These are phyloP conservation scores for Mesaphorura yosii DNA, from an alignment of 1,140 invertebrate species.

Conservation along the genomic window DNA sequence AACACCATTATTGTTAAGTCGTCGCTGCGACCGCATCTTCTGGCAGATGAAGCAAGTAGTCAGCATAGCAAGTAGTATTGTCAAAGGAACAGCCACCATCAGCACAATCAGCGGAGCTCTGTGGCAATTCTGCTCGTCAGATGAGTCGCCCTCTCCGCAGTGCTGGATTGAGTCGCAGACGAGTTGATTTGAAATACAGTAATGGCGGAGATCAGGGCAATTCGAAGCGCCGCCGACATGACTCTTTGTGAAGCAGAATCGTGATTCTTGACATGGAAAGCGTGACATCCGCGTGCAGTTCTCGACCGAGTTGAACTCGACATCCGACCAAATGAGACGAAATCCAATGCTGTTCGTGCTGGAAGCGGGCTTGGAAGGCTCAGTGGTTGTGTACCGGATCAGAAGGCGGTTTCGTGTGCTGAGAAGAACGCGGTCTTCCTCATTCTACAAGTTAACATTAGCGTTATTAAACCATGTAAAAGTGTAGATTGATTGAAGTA, in stretches of 20 bases:
- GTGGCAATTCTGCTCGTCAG: constrained; percentile 37
- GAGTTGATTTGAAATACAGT: constrained; percentile 34
- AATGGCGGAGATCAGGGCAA: constrained; percentile 32
- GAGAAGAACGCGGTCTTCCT: constrained; percentile 34
- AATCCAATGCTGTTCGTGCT: constrained; percentile 29
- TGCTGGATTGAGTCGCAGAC: constrained; percentile 37
- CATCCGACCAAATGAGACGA: constrained; percentile 36
- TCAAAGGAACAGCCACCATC: constrained; percentile 10
- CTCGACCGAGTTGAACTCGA: constrained; percentile 29
- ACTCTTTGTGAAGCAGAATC: constrained; percentile 33
- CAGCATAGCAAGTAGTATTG: constrained; percentile 9
- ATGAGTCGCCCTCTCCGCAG: constrained; percentile 35
- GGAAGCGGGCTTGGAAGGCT: constrained; percentile 19
- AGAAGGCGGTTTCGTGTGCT: constrained; percentile 35
- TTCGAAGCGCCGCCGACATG: constrained; percentile 22
- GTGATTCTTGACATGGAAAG: constrained; percentile 32
- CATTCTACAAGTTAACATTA: constrained; percentile 11
- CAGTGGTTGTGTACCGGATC: constrained; percentile 30
- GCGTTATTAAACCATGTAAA: background rate
- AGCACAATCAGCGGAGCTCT: constrained; percentile 10
- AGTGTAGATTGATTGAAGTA: background rate
- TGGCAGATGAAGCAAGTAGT: constrained; percentile 17
- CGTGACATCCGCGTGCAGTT: constrained; percentile 27
- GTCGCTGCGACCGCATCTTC: background rate
- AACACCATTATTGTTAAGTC: background rate